These are phyloP conservation scores for Zygogramma bicolorata DNA, from an alignment of 2,888 invertebrate genomes.

Conservation along the genomic window DNA sequence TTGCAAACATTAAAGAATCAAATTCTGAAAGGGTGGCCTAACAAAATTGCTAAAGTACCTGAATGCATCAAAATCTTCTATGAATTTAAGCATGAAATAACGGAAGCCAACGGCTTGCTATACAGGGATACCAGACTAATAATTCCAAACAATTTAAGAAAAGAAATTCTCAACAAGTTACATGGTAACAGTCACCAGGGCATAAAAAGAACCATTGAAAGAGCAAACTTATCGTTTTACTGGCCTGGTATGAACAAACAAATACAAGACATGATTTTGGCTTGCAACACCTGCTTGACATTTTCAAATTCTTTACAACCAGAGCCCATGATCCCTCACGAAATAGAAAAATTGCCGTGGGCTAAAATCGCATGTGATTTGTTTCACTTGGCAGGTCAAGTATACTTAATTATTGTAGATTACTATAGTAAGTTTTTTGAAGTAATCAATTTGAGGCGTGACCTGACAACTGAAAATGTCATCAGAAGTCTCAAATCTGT, in stretches of 20 bases:
- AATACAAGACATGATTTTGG: slow-evolving; percentile 27
- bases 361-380: slow-evolving; percentile 29
- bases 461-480: too few species aligned
- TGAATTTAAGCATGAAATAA: slow-evolving; percentile 32
- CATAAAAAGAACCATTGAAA: slow-evolving; percentile 25
- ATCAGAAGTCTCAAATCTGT: too few species aligned
- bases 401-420: too few species aligned
- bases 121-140: slow-evolving; percentile 37
- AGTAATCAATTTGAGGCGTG: too few species aligned
- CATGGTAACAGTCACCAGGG: slow-evolving; percentile 33
- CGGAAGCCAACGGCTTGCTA: slow-evolving; percentile 33
- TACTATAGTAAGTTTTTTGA: too few species aligned
- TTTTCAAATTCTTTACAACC: slow-evolving; percentile 23
- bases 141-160: slow-evolving; percentile 30
- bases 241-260: slow-evolving; percentile 36
- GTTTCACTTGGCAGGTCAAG: slow-evolving; percentile 25
- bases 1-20: slow-evolving; percentile 42
- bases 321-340: slow-evolving; percentile 34
- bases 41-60: slow-evolving; percentile 32
- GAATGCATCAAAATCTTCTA: slow-evolving; percentile 32
- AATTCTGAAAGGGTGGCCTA: slow-evolving; percentile 50
- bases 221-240: slow-evolving; percentile 32
- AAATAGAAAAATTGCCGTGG: slow-evolving; percentile 26
- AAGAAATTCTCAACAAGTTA: slow-evolving; percentile 30
- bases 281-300: slow-evolving; percentile 27